Evolutionary conservation across 2,113 vertebrate species (phyloP).

Genomic region (Tenebrosternarchus preto): DNA sequence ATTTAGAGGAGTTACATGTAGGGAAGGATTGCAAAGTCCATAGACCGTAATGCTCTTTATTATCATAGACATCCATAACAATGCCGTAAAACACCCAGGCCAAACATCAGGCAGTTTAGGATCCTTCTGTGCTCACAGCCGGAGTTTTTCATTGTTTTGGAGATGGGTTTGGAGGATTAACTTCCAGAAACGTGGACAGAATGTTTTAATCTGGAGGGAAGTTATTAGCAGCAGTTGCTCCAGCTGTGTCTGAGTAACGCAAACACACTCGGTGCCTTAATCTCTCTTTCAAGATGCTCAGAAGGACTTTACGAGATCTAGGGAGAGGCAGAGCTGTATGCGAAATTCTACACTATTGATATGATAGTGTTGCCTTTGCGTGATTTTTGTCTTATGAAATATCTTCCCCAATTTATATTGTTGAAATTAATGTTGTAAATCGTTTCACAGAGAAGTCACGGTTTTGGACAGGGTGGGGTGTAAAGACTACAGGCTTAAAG

Average conservation of each 20-base stretch:
- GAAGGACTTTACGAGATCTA: not conserved
- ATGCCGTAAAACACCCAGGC: not conserved
- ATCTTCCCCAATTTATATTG: not conserved
- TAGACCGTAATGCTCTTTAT: not conserved
- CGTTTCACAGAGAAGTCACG: not conserved
- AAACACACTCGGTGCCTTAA: slow-evolving; percentile 39
- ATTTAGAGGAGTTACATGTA: not conserved
- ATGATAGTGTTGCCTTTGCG: not conserved
- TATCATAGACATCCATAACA: not conserved
- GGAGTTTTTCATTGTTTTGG: slow-evolving; percentile 11
- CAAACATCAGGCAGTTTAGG: not conserved
- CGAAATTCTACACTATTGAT: not conserved
- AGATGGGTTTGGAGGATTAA: slow-evolving; percentile 36
- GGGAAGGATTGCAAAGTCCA: too few species aligned
- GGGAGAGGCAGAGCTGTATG: not conserved
- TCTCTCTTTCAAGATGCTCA: slow-evolving; percentile 36
- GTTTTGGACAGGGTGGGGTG: not conserved
- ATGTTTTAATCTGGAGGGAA: slow-evolving; percentile 41
- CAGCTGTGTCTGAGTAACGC: slow-evolving; percentile 21
- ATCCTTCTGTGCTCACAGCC: slow-evolving; percentile 13
- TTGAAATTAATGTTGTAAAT: not conserved
- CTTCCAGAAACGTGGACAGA: slow-evolving; percentile 22
- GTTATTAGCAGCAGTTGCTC: slow-evolving; percentile 13
- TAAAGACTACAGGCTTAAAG: not conserved
- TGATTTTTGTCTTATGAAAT: not conserved